phyloP scores from a whole-genome alignment of 2,888 invertebrate species.

The Nephrotoma guestfalica region DNA sequence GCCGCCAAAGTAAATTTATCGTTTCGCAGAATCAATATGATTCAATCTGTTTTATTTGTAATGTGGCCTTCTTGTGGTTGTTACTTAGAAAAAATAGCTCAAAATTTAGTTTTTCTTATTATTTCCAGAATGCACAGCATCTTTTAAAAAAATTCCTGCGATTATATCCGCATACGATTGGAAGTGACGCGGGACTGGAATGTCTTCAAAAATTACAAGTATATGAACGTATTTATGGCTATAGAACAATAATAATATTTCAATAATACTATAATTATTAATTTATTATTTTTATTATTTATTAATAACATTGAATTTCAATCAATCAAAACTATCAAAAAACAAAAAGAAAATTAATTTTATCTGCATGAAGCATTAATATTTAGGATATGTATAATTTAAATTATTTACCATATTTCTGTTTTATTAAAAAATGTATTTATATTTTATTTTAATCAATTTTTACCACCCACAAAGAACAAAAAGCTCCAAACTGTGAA shows the following conservation, averaged over 20 bases:
- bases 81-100: not conserved
- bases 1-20: not conserved
- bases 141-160: not conserved
- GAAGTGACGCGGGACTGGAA: not conserved
- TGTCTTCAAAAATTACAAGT: not conserved
- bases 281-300: not conserved
- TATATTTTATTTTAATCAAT: not conserved
- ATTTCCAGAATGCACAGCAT: not conserved
- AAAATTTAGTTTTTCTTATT: not conserved
- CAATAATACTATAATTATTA: not conserved
- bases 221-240: not conserved
- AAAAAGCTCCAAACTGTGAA: conserved; percentile 3
- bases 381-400: not conserved
- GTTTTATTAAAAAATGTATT: not conserved
- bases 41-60: not conserved
- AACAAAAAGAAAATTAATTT: not conserved
- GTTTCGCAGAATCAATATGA: not conserved
- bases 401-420: not conserved
- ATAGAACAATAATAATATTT: not conserved
- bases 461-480: conserved; percentile 4
- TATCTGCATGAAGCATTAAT: conserved; percentile 3
- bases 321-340: conserved; percentile 2
- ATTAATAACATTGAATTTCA: not conserved
- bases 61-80: not conserved
- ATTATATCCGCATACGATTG: not conserved